These are phyloP conservation scores for Brenthis hecate DNA, from an alignment of 2,888 invertebrate species.

Conservation along the genomic window DNA sequence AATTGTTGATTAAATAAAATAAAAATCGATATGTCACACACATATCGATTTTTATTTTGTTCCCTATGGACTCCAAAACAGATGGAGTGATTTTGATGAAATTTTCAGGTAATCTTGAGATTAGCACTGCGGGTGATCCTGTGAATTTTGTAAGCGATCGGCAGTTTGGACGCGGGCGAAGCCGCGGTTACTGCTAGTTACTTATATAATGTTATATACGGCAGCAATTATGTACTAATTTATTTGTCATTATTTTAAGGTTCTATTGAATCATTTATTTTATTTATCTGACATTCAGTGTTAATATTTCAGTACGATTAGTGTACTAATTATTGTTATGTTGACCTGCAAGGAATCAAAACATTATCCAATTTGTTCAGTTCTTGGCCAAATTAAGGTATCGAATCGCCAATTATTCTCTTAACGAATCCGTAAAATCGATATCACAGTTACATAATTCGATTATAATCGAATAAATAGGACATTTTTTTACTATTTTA, in stretches of 20 bases:
- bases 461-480: background rate
- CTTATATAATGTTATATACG: background rate
- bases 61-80: too few species aligned
- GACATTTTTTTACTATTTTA: background rate
- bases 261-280: background rate
- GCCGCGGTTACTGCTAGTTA: too few species aligned
- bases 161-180: too few species aligned
- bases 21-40: too few species aligned
- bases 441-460: slow-evolving; percentile 58
- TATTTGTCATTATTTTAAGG: background rate
- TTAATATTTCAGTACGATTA: background rate
- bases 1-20: too few species aligned
- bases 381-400: slow-evolving; percentile 66
- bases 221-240: background rate
- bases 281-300: background rate
- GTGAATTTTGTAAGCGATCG: too few species aligned
- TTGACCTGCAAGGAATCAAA: slow-evolving; percentile 48
- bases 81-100: too few species aligned
- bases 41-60: too few species aligned
- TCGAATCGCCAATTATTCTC: slow-evolving; percentile 55
- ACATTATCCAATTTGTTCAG: slow-evolving; percentile 62
- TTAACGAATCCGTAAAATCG: slow-evolving; percentile 71
- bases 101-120: too few species aligned
- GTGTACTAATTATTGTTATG: background rate
- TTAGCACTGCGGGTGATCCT: too few species aligned